Evolutionary conservation across 2,113 vertebrate species (phyloP).

Genomic region (Cyprinus carpio): DNA sequence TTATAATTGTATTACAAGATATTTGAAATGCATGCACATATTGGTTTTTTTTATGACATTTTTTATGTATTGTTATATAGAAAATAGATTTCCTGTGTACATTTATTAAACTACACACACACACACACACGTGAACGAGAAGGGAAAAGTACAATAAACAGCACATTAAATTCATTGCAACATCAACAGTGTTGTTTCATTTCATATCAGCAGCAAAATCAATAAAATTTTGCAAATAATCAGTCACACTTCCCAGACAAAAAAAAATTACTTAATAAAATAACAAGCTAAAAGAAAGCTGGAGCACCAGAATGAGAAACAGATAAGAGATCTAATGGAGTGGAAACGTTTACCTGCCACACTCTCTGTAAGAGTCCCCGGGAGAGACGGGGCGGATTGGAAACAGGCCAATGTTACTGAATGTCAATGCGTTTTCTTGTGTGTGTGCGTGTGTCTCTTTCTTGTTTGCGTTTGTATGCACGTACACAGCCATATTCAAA

Average conservation of each 20-base stretch:
- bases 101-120: too few relatives aligned
- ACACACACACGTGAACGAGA: neutral
- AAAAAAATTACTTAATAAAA: neutral
- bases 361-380: neutral
- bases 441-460: neutral
- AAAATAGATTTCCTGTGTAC: too few relatives aligned
- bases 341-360: conserved; percentile 28
- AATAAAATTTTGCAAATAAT: neutral
- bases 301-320: neutral
- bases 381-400: neutral
- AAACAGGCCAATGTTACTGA: conserved; percentile 30
- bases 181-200: neutral
- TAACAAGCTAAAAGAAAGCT: conserved; percentile 8
- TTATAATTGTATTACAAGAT: too few relatives aligned
- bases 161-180: neutral
- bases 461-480: neutral
- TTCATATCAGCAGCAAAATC: neutral
- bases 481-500: neutral
- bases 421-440: neutral
- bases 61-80: too few relatives aligned
- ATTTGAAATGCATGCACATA: too few relatives aligned
- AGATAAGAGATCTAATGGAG: conserved; percentile 8
- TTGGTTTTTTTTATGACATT: too few relatives aligned
- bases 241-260: neutral
- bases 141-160: neutral